phyloP scores from a whole-genome alignment of 1,140 invertebrate genomes.

The Trichogramma pretiosum region DNA sequence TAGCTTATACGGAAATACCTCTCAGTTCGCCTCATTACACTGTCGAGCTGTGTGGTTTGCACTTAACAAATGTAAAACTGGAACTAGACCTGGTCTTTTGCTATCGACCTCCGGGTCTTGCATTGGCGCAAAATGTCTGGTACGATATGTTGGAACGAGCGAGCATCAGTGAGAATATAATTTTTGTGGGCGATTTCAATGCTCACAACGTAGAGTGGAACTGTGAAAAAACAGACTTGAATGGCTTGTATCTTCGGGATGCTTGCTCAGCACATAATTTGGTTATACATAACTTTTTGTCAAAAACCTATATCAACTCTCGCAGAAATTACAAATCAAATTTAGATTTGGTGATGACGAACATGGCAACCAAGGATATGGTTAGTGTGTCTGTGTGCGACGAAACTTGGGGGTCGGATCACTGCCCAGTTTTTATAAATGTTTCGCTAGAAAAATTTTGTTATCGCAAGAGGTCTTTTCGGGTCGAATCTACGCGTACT shows the following conservation, averaged over 20 bases:
- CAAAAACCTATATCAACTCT: neutral
- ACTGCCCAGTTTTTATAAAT: neutral
- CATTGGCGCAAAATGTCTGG: too few relatives aligned
- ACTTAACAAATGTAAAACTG: neutral
- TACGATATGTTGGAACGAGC: too few relatives aligned
- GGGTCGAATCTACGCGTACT: neutral
- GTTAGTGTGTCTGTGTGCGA: too few relatives aligned
- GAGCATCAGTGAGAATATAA: too few relatives aligned
- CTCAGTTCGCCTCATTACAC: too few relatives aligned
- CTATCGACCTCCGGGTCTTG: neutral
- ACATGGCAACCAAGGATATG: neutral
- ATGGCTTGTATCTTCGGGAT: too few relatives aligned
- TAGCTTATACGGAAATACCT: neutral
- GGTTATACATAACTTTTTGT: too few relatives aligned
- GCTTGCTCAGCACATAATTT: too few relatives aligned
- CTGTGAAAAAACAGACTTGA: too few relatives aligned
- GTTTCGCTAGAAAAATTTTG: neutral
- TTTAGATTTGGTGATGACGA: neutral
- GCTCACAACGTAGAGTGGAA: too few relatives aligned
- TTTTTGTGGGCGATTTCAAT: too few relatives aligned
- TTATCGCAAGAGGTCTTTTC: neutral
- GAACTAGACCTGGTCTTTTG: neutral
- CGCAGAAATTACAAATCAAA: neutral
- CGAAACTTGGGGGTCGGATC: neutral
- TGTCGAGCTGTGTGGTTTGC: neutral